Evolutionary conservation across 53 echinoderm and acorn worm genomes (phyloP).

Genomic region (Actinopyga echinites): DNA sequence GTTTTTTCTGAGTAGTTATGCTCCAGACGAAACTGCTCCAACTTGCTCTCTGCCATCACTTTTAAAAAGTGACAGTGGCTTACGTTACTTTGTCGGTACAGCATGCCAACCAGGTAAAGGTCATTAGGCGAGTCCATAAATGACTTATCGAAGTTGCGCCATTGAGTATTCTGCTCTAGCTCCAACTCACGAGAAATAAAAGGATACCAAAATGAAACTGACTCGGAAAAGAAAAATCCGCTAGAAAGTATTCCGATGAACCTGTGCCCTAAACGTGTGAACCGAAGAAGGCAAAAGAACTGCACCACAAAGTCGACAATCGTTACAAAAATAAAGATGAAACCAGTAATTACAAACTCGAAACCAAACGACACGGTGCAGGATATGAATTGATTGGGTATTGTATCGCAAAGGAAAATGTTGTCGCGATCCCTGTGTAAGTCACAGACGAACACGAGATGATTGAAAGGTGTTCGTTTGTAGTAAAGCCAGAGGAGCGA

Average conservation of each 20-base stretch:
- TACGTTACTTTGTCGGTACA: constrained; percentile 14
- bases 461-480: neutral
- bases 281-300: neutral
- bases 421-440: constrained; percentile 1
- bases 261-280: neutral
- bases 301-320: neutral
- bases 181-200: constrained; percentile 17
- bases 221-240: neutral
- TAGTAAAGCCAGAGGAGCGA: neutral
- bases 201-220: neutral
- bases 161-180: neutral
- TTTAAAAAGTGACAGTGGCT: constrained; percentile 11
- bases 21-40: constrained; percentile 16
- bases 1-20: too few species aligned
- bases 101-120: neutral
- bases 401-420: neutral
- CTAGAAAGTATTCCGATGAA: neutral
- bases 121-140: constrained; percentile 17
- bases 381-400: neutral
- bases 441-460: constrained; percentile 1
- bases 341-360: constrained; percentile 8
- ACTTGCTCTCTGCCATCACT: constrained; percentile 3
- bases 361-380: constrained; percentile 13
- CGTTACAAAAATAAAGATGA: neutral
- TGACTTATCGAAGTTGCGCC: neutral